Base-by-base conservation (phyloP, 2,797 vertebrate genomes). In the Pantherophis alleghaniensis region DNA sequence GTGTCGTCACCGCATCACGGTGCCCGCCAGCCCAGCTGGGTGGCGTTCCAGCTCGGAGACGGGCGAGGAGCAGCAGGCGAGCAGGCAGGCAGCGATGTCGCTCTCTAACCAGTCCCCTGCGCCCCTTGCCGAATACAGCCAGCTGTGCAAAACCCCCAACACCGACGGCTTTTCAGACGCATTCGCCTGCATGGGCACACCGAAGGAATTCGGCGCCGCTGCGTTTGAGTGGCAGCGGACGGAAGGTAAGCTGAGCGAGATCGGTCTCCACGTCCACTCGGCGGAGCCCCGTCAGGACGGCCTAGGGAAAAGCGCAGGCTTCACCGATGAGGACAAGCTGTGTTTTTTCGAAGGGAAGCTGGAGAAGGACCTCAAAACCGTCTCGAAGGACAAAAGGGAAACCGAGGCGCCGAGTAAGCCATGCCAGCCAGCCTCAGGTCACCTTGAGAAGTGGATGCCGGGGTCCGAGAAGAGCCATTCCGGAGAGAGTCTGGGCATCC, bases 261-360 rank as follows among this genome's bases (percentile, higher is more conserved):
- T 98, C 55, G 96, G 98, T 63, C 95, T 98, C 94, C 97, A 93
- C 1, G 97, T 98, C 5, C 98, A 97, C 96, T 90, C 98, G 0
- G 97, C 97, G 37, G 95, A 97, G 91, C 94, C 95, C 94, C 97
- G 97, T 90, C 94, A 97, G 95, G 98, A 97, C 0, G 96, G 97
- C 94, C 96, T 97, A 0, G 96, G 97, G 61, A 97, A 97, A 95
- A 97, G 92, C 3, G 66, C 98, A 0, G 98, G 98, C 53, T 98
- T 99, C 97, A 99, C 98, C 0, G 99, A 99, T 16, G 98, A 99
- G 96, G 99, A 98, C 96, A 99, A 99, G 97, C 98, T 99, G 55
- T 98, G 99, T 96, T 98, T 98, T 96, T 99, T 98, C 16, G 98
- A 99, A 91, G 98, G 98, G 7, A 98, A 98, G 1, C 28, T 97